Percentiles rank a stretch among this genome's conserved stretches.
These are phyloP conservation scores for Platyrinchus mystaceus DNA, from an alignment of 2,797 vertebrate species.

Conservation along the genomic window DNA sequence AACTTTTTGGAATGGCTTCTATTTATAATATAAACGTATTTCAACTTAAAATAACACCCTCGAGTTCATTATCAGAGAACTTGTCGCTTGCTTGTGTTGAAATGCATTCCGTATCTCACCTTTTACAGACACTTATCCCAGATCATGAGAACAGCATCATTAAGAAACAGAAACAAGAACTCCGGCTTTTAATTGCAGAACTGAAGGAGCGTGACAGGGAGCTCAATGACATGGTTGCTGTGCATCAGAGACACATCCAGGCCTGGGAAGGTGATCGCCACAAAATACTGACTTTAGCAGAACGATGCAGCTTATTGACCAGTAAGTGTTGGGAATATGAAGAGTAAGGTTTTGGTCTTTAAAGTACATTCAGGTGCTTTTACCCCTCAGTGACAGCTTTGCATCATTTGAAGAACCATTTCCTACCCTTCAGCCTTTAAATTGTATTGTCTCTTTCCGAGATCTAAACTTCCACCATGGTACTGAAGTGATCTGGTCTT, in stretches of 20 bases:
- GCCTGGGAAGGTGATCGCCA: slow-evolving; percentile 87
- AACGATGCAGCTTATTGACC: slow-evolving; percentile 77
- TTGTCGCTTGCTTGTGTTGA: not conserved
- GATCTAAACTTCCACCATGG: not conserved
- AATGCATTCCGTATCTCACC: not conserved
- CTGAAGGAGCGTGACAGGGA: slow-evolving; percentile 86
- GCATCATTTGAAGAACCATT: not conserved
- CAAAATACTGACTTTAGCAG: slow-evolving; percentile 79
- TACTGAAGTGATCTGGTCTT: not conserved
- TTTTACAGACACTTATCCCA: slow-evolving; percentile 58
- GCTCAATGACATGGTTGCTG: slow-evolving; percentile 83
- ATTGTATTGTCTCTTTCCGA: not conserved
- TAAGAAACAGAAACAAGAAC: slow-evolving; percentile 84
- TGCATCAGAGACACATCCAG: slow-evolving; percentile 82
- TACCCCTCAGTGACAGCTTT: not conserved
- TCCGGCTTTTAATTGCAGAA: slow-evolving; percentile 85
- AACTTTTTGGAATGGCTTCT: not conserved
- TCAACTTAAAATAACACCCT: not conserved
- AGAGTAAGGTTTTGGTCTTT: not conserved
- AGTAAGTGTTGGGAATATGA: slow-evolving; percentile 69
- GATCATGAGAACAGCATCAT: slow-evolving; percentile 74
- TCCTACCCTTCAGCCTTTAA: not conserved
- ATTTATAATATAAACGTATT: not conserved
- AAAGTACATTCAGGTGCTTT: accelerated
- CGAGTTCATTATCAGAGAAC: not conserved